Evolutionary conservation across 2,888 invertebrate genomes (phyloP).

Genomic region (Diaprepes abbreviatus): DNA sequence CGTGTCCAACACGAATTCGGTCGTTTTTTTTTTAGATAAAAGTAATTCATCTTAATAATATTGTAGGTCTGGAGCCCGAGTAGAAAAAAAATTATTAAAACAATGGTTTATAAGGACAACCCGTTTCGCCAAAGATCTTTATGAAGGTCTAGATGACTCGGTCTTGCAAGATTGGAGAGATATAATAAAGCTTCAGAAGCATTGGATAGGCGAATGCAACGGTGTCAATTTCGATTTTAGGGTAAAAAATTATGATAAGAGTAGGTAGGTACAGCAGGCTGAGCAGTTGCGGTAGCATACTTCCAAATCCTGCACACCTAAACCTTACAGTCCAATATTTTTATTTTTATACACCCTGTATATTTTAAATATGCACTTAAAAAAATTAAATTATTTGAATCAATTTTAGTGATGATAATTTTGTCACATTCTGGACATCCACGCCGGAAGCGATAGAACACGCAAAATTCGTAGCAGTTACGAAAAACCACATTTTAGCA

Average conservation of each 20-base stretch:
- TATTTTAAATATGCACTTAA: no score
- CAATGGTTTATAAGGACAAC: conserved; percentile 98
- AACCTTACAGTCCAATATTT: no score
- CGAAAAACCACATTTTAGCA: conserved; percentile 71
- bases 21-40: no score
- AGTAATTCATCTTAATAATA: no score
- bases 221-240: conserved; percentile 81
- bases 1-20: no score
- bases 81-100: conserved; percentile 87
- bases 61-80: conserved; percentile 89
- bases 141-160: conserved; percentile 80
- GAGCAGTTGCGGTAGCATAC: no score
- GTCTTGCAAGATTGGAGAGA: conserved; percentile 84
- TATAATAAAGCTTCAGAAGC: conserved; percentile 85
- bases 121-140: conserved; percentile 79
- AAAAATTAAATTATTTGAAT: no score
- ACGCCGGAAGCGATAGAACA: conserved; percentile 80
- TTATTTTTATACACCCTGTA: no score
- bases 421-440: conserved; percentile 79
- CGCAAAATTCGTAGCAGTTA: conserved; percentile 79
- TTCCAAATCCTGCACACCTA: no score
- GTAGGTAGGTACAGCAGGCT: conserved; percentile 48
- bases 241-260: conserved; percentile 51
- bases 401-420: conserved; percentile 47
- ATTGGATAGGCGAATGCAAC: conserved; percentile 92